Percentiles rank a stretch among this genome's conserved stretches.
These are phyloP conservation scores for Gobius niger DNA, from an alignment of 2,113 vertebrate species.

Conservation along the genomic window DNA sequence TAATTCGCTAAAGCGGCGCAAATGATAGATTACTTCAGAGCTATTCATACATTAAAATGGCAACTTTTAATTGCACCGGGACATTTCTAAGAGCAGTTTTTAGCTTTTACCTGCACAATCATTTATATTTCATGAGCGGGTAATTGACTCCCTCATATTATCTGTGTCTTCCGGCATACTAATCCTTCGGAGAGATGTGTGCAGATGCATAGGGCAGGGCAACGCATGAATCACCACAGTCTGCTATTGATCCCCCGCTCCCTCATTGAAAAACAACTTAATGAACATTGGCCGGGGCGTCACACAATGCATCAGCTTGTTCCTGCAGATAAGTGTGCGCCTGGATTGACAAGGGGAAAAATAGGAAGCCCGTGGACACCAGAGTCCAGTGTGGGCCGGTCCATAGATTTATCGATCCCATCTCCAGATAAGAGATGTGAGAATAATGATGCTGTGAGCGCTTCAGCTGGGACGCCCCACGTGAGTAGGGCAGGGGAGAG, in stretches of 20 bases:
- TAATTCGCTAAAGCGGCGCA: slow-evolving; percentile 11
- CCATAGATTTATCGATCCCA: slow-evolving; percentile 77
- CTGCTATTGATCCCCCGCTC: slow-evolving; percentile 59
- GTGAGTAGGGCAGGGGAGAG: slow-evolving; percentile 18
- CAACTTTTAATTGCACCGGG: slow-evolving; percentile 21
- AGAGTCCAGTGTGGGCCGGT: slow-evolving; percentile 52
- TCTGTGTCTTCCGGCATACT: slow-evolving; percentile 44
- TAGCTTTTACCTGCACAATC: slow-evolving; percentile 37
- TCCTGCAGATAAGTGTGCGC: slow-evolving; percentile 71
- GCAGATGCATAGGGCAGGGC: slow-evolving; percentile 34
- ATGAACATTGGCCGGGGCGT: slow-evolving; percentile 71
- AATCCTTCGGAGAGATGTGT: slow-evolving; percentile 41
- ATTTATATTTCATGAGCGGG: slow-evolving; percentile 56
- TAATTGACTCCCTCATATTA: slow-evolving; percentile 50
- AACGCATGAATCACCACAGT: slow-evolving; percentile 57
- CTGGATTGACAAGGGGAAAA: slow-evolving; percentile 64
- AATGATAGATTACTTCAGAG: slow-evolving; percentile 8
- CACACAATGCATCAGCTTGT: slow-evolving; percentile 67
- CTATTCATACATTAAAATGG: slow-evolving; percentile 9
- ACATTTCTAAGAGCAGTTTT: slow-evolving; percentile 18
- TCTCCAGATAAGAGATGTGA: slow-evolving; percentile 66
- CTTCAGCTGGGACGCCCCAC: slow-evolving; percentile 32
- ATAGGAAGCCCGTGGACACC: slow-evolving; percentile 55
- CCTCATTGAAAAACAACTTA: slow-evolving; percentile 77
- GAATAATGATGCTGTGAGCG: slow-evolving; percentile 67